These are phyloP conservation scores for Orchesella cincta DNA, from an alignment of 1,140 invertebrate genomes.

Conservation along the genomic window DNA sequence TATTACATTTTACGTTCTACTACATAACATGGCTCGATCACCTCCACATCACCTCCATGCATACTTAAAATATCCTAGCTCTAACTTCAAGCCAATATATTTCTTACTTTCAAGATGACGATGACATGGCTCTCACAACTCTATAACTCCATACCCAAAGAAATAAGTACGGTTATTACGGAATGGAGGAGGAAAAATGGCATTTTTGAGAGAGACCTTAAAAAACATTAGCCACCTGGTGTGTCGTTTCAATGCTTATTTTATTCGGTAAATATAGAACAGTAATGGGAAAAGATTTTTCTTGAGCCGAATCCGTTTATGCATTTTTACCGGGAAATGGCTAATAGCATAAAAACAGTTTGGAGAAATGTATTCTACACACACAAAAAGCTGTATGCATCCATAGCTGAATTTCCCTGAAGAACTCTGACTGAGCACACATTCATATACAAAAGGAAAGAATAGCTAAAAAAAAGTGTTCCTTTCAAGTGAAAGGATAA, in stretches of 20 bases:
- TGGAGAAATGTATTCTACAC: not conserved
- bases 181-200: not conserved
- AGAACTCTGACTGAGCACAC: not conserved
- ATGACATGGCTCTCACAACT: no score
- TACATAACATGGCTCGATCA: no score
- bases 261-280: not conserved
- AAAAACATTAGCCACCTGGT: slow-evolving; percentile 20
- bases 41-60: no score
- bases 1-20: no score
- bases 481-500: not conserved
- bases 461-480: not conserved
- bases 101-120: no score
- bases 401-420: not conserved
- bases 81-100: no score
- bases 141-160: no score
- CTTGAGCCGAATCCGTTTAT: not conserved
- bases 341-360: slow-evolving; percentile 1
- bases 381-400: not conserved
- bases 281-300: not conserved
- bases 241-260: slow-evolving; percentile 1
- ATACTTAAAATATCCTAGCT: no score
- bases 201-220: slow-evolving; percentile 17
- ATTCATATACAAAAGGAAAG: not conserved
- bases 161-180: not conserved
- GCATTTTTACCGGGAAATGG: not conserved